Percentiles rank a stretch among this genome's conserved stretches.
phyloP scores from a whole-genome alignment of 2,113 vertebrate genomes.

The Ellobius talpinus region DNA sequence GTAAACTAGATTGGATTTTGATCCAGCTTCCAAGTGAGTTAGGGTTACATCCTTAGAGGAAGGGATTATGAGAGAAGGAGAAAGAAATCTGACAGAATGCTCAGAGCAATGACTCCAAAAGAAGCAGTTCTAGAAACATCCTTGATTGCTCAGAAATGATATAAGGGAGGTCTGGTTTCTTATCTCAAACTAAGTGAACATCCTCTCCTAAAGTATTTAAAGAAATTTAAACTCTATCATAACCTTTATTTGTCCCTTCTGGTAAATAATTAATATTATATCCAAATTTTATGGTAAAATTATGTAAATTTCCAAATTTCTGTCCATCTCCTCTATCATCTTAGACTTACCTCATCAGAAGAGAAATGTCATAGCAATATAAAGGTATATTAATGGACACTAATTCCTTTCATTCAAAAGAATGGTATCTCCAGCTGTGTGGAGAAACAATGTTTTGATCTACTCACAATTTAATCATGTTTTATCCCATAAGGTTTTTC shows the following conservation, averaged over 20 bases:
- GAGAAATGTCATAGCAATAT: neutral
- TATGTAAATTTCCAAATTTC: neutral
- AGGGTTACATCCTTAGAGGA: neutral
- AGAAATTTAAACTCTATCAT: neutral
- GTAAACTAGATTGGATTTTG: neutral
- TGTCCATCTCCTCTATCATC: neutral
- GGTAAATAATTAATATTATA: neutral
- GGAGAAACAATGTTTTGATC: neutral
- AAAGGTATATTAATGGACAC: neutral
- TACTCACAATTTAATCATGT: neutral
- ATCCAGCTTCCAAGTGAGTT: neutral
- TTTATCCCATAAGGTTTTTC: neutral
- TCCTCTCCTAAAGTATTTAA: too few species aligned
- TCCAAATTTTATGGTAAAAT: neutral
- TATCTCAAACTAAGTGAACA: neutral
- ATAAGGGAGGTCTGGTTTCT: neutral
- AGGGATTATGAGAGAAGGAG: neutral
- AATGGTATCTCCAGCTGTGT: neutral
- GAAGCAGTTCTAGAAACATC: neutral
- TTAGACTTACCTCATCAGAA: neutral
- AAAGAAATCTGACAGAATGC: neutral
- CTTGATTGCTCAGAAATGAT: neutral
- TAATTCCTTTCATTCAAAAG: neutral
- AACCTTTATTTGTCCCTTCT: neutral
- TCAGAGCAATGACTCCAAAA: neutral